Base-by-base conservation (phyloP, 1,140 invertebrate genomes). In the Cydia strobilella region DNA sequence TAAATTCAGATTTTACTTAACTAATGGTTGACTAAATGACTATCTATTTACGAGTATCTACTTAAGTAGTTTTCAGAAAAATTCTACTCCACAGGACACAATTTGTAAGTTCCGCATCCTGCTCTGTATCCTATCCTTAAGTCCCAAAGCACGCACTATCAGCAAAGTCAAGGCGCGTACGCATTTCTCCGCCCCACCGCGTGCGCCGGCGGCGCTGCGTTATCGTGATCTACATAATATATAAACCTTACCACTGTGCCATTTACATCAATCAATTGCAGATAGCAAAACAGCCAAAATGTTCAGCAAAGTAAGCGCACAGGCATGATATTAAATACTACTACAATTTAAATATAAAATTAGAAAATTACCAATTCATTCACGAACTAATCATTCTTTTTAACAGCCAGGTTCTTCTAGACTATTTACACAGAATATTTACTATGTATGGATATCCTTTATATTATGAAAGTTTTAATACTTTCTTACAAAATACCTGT, bases 301-400 rank as follows among this genome's bases (percentile, higher is more conserved):
- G 89, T 89, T 89, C 83, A 86, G 85, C 83, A 90, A 90, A 88
- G 88, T 90, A 77, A 90, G 88, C 86, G 23, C 3, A 18, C 27
- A 69, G 18, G 25, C 27, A 66, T 31, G n/a, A 15, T 42, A 48
- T 48, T 15, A 13, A n/a, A n/a, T n/a, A n/a, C n/a, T n/a, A n/a
- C n/a, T n/a, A n/a, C n/a, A n/a, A n/a, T n/a, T n/a, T n/a, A n/a
- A n/a, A n/a, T n/a, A n/a, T n/a, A n/a, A n/a, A n/a, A n/a, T n/a
- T n/a, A n/a, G n/a, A n/a, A n/a, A n/a, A n/a, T n/a, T n/a, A n/a
- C n/a, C n/a, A n/a, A n/a, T n/a, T n/a, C n/a, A n/a, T n/a, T n/a
- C n/a, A n/a, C n/a, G n/a, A n/a, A n/a, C n/a, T n/a, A n/a, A n/a
- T n/a, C n/a, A n/a, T n/a, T n/a, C n/a, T n/a, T n/a, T n/a, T n/a